Base-by-base conservation (phyloP, 1,140 invertebrate genomes). In the Gyrodactylus bullatarudis region DNA sequence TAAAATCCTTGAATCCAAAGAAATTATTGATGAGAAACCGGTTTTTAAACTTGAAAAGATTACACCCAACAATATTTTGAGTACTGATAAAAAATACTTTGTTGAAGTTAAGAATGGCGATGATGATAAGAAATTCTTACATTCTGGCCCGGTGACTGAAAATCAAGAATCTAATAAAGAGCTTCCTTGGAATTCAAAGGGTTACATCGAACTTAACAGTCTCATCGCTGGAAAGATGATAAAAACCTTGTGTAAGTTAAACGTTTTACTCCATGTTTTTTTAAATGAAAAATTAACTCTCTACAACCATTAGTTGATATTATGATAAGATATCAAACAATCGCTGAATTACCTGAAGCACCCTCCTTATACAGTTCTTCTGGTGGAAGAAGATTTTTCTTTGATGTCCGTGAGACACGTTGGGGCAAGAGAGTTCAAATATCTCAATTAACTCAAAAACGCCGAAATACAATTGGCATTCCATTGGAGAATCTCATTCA, bases 371-470 rank as follows among this genome's bases (percentile, higher is more conserved):
- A 23, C 24, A 71, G 70, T 71, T 19, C 24, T 1, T 71, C 70
- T 1, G 70, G 70, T 25, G 70, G 70, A 16, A 71, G 70, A n/a
- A 21, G 70, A 26, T 71, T 71, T 26, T 71, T 23, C 70, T 71
- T 71, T 71, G 70, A 71, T n/a, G 1, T 71, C 20, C 21, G 70
- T 23, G 70, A 71, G 21, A 71, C 70, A 24, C 22, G 26, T 1
- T 71, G 70, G 70, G 70, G 70, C 24, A 71, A 71, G 24, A 23
- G 70, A 71, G 20, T 71, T 16, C 70, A 71, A 23, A 71, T 71
- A 1, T 71, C 70, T 2, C 70, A 71, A 24, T 19, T 71, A 16
- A 24, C 24, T 71, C 24, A 1, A 2, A 71, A 71, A 25, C 23
- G 24, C 20, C 23, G 70, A 26, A 71, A 71, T 24, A 24, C 24